A percentile compares a stretch with the other conserved stretches of the same genome.
phyloP scores from a whole-genome alignment of 2,888 invertebrate species.

The Apodemia zela region DNA sequence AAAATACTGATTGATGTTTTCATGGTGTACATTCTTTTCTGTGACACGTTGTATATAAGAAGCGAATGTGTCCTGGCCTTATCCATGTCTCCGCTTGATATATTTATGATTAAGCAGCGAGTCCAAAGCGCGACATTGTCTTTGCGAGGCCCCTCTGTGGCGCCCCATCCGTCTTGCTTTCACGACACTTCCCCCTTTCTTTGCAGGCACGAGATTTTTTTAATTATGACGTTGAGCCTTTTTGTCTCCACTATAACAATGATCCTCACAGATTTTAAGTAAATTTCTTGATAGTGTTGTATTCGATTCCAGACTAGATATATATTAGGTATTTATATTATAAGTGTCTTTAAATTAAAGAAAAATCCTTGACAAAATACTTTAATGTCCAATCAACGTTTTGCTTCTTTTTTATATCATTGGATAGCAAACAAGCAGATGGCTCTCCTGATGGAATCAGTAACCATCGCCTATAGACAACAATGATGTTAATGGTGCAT shows the following conservation, averaged over 20 bases:
- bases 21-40: too few relatives aligned
- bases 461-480: too few relatives aligned
- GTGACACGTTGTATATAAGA: not conserved
- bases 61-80: constrained; percentile 39
- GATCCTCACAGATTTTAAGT: constrained; percentile 31
- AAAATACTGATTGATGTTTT: too few relatives aligned
- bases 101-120: constrained; percentile 76
- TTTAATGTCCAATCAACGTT: too few relatives aligned
- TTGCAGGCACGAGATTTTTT: constrained; percentile 78
- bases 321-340: not conserved
- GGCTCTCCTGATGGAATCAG: too few relatives aligned
- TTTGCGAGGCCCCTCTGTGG: constrained; percentile 67
- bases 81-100: constrained; percentile 64
- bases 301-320: constrained; percentile 35
- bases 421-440: too few relatives aligned
- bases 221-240: constrained; percentile 79
- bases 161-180: constrained; percentile 74
- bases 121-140: constrained; percentile 75
- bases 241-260: constrained; percentile 61
- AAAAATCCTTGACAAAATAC: not conserved
- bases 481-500: too few relatives aligned
- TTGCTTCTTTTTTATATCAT: too few relatives aligned
- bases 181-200: constrained; percentile 76
- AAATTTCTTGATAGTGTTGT: constrained; percentile 24
- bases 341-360: not conserved